These are phyloP conservation scores for Rousettus leschenaultii DNA, from an alignment of 2,113 vertebrate species.

Conservation along the genomic window DNA sequence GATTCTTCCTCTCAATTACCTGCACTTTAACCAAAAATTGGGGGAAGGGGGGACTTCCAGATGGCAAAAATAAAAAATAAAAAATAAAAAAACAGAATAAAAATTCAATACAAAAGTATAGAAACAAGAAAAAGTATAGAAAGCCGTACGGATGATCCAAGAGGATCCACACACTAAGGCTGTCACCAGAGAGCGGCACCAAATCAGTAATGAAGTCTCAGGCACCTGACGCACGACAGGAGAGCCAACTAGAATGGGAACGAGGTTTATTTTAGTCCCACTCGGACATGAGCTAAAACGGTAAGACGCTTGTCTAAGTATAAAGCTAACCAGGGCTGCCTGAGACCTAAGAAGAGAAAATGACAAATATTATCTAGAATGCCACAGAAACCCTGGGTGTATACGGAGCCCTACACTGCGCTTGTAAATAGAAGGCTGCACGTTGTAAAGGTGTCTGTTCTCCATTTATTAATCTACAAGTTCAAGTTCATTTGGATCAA, in stretches of 20 bases:
- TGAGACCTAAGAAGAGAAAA: background rate
- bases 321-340: background rate
- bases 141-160: background rate
- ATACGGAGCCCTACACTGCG: background rate
- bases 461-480: background rate
- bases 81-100: background rate
- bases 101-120: background rate
- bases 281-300: background rate
- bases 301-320: background rate
- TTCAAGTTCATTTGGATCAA: background rate
- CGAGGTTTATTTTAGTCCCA: background rate
- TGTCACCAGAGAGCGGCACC: background rate
- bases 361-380: background rate
- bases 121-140: background rate
- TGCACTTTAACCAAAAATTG: background rate
- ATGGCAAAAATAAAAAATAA: too few relatives aligned
- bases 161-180: background rate
- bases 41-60: background rate
- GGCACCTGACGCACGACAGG: fast-evolving
- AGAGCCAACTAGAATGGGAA: background rate
- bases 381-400: background rate
- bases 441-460: background rate
- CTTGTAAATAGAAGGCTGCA: background rate
- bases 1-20: background rate
- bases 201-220: background rate